Conservation (phyloP, 2,888 invertebrate genomes). For the Mimachlamys varia region DNA sequence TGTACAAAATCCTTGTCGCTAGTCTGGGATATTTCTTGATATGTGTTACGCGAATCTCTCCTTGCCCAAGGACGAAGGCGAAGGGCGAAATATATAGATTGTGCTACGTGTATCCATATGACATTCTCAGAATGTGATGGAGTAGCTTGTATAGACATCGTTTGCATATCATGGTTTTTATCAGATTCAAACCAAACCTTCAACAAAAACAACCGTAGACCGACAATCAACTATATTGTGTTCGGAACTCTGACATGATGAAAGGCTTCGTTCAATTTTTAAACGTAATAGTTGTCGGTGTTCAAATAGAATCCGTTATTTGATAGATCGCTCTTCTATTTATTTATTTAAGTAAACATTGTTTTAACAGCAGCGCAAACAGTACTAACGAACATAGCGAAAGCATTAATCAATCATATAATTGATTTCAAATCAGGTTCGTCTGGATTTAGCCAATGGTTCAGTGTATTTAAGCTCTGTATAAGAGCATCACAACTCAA, state of each 20-base stretch:
- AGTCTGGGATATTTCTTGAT: no score
- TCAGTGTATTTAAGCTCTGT: not conserved
- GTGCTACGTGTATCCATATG: no score
- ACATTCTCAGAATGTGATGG: no score
- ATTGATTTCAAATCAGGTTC: not conserved
- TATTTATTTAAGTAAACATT: not conserved
- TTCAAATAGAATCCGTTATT: not conserved
- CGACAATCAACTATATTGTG: not conserved
- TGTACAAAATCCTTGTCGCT: no score
- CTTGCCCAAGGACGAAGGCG: no score
- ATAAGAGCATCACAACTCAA: not conserved
- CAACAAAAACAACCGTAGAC: no score
- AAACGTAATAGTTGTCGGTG: not conserved
- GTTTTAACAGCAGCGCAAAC: not conserved
- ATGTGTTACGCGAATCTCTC: no score
- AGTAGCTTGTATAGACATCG: no score
- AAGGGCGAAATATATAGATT: no score
- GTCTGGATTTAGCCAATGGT: no score
- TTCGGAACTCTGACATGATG: not conserved
- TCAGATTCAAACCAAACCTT: no score
- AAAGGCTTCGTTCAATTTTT: not conserved
- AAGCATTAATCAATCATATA: not conserved
- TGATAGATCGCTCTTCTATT: not conserved
- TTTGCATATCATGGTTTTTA: no score
- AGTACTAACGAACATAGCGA: not conserved